phyloP scores from a whole-genome alignment of 2,888 invertebrate genomes.

The Stenoptilia bipunctidactyla region DNA sequence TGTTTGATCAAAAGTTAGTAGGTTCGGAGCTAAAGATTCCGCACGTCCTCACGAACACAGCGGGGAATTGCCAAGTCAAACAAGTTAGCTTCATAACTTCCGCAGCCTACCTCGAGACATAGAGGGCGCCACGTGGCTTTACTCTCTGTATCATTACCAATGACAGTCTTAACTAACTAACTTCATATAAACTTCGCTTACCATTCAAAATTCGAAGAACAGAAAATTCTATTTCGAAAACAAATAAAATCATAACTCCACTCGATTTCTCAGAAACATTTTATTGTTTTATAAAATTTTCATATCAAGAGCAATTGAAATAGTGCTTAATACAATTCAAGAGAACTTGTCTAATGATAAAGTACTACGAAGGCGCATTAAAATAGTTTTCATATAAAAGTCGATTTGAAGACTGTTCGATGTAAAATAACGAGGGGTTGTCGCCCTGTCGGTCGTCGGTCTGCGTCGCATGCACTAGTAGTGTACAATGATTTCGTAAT shows the following conservation, averaged over 20 bases:
- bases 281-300: conserved; percentile 20
- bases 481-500: neutral
- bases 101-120: conserved; percentile 5
- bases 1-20: conserved; percentile 47
- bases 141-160: too few species aligned
- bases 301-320: conserved; percentile 31
- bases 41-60: conserved; percentile 62
- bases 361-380: conserved; percentile 28
- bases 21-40: conserved; percentile 59
- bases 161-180: too few species aligned
- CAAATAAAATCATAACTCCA: too few species aligned
- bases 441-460: neutral
- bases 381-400: conserved; percentile 31
- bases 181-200: too few species aligned
- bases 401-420: conserved; percentile 13
- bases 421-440: conserved; percentile 7
- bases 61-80: conserved; percentile 61
- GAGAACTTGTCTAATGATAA: conserved; percentile 26
- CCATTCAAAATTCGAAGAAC: too few species aligned
- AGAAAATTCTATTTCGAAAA: too few species aligned
- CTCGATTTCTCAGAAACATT: conserved; percentile 10
- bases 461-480: neutral
- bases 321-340: conserved; percentile 25
- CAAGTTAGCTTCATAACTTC: conserved; percentile 65
- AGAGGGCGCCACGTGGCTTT: too few species aligned